A percentile compares a stretch with the other conserved stretches of the same genome.
Evolutionary conservation across 2,888 invertebrate genomes (phyloP).

Genomic region (Nephrotoma appendiculata): DNA sequence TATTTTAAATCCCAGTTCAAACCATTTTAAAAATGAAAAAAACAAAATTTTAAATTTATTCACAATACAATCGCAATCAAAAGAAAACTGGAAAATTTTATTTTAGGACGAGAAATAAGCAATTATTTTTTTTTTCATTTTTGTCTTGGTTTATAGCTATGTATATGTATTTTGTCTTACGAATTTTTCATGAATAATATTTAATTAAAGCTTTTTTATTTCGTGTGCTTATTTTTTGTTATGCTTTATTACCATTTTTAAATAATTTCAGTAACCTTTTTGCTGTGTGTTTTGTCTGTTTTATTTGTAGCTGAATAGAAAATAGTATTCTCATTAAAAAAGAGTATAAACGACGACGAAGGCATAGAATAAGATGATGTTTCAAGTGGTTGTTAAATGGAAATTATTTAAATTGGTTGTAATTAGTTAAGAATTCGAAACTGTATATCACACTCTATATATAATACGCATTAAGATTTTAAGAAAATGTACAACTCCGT

Average conservation of each 20-base stretch:
- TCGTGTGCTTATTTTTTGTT: background rate
- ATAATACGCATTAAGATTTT: too few relatives aligned
- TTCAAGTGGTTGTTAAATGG: background rate
- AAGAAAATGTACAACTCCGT: too few relatives aligned
- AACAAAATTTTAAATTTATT: too few relatives aligned
- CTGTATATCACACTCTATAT: background rate
- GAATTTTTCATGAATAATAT: background rate
- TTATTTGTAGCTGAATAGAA: background rate
- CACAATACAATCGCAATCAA: background rate
- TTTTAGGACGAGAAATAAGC: background rate
- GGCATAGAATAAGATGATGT: background rate
- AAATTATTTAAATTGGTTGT: background rate
- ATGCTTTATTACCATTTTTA: background rate
- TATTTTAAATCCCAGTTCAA: too few relatives aligned
- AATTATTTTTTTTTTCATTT: background rate
- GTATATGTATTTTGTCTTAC: background rate
- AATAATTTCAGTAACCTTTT: background rate
- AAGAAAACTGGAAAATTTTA: background rate
- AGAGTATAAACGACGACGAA: background rate
- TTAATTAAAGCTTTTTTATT: background rate
- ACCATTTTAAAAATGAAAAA: too few relatives aligned
- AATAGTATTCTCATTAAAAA: background rate
- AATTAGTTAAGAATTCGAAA: background rate
- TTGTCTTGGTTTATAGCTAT: too few relatives aligned
- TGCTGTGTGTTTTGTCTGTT: background rate